These are phyloP conservation scores for Cryptocephalus moraei DNA, from an alignment of 2,888 invertebrate species.

Conservation along the genomic window DNA sequence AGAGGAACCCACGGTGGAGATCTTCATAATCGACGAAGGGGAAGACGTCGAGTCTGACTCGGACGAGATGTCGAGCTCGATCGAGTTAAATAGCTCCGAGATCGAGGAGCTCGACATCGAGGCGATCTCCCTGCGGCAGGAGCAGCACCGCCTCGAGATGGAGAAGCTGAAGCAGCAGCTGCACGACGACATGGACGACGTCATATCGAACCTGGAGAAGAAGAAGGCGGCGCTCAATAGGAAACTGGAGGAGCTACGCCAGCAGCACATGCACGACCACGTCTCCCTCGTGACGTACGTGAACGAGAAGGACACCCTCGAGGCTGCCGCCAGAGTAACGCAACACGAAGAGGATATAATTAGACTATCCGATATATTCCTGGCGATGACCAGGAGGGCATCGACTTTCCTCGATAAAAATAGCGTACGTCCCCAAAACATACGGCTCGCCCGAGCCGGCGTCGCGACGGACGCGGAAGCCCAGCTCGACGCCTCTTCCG, in stretches of 20 bases:
- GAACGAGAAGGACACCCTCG: constrained; percentile 30
- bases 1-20: constrained; percentile 15
- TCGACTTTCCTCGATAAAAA: constrained; percentile 34
- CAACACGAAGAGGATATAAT: constrained; percentile 29
- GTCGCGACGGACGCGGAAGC: constrained; percentile 27
- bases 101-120: constrained; percentile 27
- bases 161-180: constrained; percentile 26
- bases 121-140: constrained; percentile 24
- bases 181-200: constrained; percentile 33
- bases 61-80: constrained; percentile 19
- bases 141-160: constrained; percentile 26
- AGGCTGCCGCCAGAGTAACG: constrained; percentile 30
- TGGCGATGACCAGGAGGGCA: constrained; percentile 33
- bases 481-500: constrained; percentile 26
- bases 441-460: constrained; percentile 25
- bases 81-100: constrained; percentile 24
- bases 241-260: constrained; percentile 34
- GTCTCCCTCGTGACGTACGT: constrained; percentile 32
- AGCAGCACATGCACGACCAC: constrained; percentile 27
- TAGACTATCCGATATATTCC: constrained; percentile 34
- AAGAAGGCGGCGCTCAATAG: constrained; percentile 31
- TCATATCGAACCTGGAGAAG: constrained; percentile 31
- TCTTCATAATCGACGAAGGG: constrained; percentile 11
- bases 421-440: constrained; percentile 34
- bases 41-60: constrained; percentile 11